Evolutionary conservation across 2,888 invertebrate genomes (phyloP).

Genomic region (Cosmorhoe ocellata): DNA sequence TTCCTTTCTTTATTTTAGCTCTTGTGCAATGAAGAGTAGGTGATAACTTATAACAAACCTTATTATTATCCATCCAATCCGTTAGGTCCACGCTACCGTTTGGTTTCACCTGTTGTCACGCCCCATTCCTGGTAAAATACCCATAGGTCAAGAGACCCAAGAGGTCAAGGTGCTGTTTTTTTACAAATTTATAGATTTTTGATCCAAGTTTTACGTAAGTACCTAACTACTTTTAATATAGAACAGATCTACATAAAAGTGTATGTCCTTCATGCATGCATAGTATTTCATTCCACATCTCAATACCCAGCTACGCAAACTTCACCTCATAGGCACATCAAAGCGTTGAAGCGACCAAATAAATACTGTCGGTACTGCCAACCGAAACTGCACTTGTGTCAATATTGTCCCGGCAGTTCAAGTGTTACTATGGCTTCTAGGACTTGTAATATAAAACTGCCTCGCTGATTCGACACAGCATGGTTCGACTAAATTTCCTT

Average conservation of each 20-base stretch:
- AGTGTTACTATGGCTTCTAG: constrained; percentile 63
- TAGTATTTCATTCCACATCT: neutral
- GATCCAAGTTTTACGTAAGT: too few species aligned
- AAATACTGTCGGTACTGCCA: constrained; percentile 27
- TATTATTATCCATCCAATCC: too few species aligned
- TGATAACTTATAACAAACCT: too few species aligned
- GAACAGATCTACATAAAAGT: too few species aligned
- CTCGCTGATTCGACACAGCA: neutral
- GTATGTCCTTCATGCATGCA: too few species aligned
- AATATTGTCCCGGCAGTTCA: constrained; percentile 59
- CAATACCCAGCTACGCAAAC: constrained; percentile 43
- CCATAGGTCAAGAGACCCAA: too few species aligned
- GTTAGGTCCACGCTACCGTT: too few species aligned
- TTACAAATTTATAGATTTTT: too few species aligned
- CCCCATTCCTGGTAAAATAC: too few species aligned
- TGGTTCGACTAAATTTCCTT: neutral
- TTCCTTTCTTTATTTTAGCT: neutral
- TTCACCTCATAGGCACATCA: constrained; percentile 33
- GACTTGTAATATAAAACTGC: constrained; percentile 52
- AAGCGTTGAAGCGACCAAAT: constrained; percentile 38
- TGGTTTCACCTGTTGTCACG: too few species aligned
- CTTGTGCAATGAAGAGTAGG: neutral
- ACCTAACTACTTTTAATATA: too few species aligned
- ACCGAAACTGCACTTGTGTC: constrained; percentile 68
- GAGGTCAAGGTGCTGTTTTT: too few species aligned